Base-by-base conservation (phyloP, 2,113 vertebrate genomes). In the Cnemophilus loriae region DNA sequence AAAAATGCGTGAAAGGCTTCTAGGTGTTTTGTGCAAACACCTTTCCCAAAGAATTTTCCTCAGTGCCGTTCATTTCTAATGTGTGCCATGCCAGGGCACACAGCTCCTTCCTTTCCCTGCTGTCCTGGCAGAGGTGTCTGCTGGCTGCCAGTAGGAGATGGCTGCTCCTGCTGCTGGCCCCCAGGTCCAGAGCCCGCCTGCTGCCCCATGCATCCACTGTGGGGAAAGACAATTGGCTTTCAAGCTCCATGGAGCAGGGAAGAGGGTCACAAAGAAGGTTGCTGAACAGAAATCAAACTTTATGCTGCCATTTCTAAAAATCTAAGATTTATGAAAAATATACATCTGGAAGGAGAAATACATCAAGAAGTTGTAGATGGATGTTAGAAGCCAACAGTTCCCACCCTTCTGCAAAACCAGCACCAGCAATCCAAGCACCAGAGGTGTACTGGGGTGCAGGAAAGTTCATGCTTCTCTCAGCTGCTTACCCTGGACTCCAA, bases 1-100 rank as follows among this genome's bases (percentile, higher is more conserved):
- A 96, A 96, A 90, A 93, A 88, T 94, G 93, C 6, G 26, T 84
- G 75, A 92, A 89, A 95, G 79, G 56, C 92, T 75, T 87, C 82
- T 87, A 73, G 93, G 84, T 96, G 78, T 95, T 92, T 81, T 95
- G 76, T 55, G 84, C 64, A 96, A 89, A 79, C 69, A 92, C 63
- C 91, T 94, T 87, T 96, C 46, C 64, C 70, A 59, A 89, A n/a
- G 46, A 85, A 46, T 89, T 94, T 73, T 93, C 84, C 75, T 46
- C 23, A 35, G 65, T 79, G 41, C 76, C 28, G 4, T 69, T 91
- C 22, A 13, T 53, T 84, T 55, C 35, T 41, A 67, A 30, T 6
- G 7, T 4, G 1, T 14, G 19, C 55, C 0, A 0, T 57, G 67
- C 33, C 74, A 71, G 35, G 68, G n/a, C 32, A 37, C 84, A 65